Evolutionary conservation across 2,113 vertebrate species (phyloP).

Genomic region (Ophthalmolycus amberensis): DNA sequence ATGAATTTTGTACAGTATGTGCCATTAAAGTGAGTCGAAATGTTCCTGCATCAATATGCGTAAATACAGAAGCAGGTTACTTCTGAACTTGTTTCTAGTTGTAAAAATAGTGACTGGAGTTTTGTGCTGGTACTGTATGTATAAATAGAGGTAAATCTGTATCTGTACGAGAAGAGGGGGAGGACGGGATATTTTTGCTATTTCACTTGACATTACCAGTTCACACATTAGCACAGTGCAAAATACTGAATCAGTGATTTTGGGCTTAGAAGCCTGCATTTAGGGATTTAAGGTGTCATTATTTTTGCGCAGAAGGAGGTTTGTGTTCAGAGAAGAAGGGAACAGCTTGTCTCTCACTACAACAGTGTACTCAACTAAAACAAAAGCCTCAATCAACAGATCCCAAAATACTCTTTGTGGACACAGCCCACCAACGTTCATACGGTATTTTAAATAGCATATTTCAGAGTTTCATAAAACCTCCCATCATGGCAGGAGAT

Average conservation of each 20-base stretch:
- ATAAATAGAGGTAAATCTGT: slow-evolving; percentile 7
- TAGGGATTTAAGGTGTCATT: too few relatives aligned
- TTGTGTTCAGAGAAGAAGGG: not conserved
- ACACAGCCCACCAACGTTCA: slow-evolving; percentile 18
- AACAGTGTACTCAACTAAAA: slow-evolving; percentile 20
- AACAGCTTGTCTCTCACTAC: slow-evolving; percentile 11
- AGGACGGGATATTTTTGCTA: not conserved
- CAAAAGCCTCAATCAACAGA: slow-evolving; percentile 28
- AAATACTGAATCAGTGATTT: not conserved
- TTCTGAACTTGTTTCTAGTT: not conserved
- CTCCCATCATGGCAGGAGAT: not conserved
- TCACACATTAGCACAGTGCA: not conserved
- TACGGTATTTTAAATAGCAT: slow-evolving; percentile 10
- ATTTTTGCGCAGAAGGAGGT: not conserved
- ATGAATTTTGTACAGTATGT: not conserved
- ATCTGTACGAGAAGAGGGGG: not conserved
- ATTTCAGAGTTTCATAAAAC: slow-evolving; percentile 30
- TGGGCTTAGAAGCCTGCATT: not conserved
- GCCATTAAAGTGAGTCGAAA: not conserved
- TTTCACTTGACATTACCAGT: not conserved
- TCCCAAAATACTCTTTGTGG: slow-evolving; percentile 29
- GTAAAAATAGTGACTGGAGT: slow-evolving; percentile 14
- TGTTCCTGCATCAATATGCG: not conserved
- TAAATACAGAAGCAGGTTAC: not conserved
- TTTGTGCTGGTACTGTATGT: slow-evolving; percentile 2